These are phyloP conservation scores for Lagria hirta DNA, from an alignment of 2,888 invertebrate genomes.

Conservation along the genomic window DNA sequence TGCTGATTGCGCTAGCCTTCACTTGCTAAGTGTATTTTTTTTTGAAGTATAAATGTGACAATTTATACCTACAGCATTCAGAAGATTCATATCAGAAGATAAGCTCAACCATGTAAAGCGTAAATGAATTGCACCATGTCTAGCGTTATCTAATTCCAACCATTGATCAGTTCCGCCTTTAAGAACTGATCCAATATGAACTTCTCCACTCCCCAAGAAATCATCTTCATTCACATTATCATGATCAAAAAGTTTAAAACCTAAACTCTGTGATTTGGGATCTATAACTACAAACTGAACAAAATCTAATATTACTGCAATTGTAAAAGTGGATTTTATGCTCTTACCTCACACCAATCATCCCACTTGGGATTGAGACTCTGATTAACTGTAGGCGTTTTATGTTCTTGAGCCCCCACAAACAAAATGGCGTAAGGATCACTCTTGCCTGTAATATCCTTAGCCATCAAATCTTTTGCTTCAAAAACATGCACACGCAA, in stretches of 20 bases:
- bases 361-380: constrained; percentile 95
- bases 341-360: constrained; percentile 89
- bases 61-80: constrained; percentile 66
- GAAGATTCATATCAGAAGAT: constrained; percentile 65
- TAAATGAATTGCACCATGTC: constrained; percentile 87
- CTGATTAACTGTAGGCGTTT: constrained; percentile 88
- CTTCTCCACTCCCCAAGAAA: constrained; percentile 66
- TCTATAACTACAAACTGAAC: constrained; percentile 46
- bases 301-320: background rate
- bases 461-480: constrained; percentile 91
- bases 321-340: constrained; percentile 4
- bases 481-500: constrained; percentile 89
- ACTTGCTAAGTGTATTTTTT: too few species aligned
- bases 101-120: constrained; percentile 86
- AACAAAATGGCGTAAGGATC: constrained; percentile 91
- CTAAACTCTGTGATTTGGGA: constrained; percentile 42
- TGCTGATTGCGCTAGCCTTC: too few species aligned
- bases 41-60: too few species aligned
- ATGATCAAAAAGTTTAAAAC: constrained; percentile 44
- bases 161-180: constrained; percentile 42
- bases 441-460: constrained; percentile 91
- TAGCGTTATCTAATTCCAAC: constrained; percentile 85
- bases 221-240: constrained; percentile 44
- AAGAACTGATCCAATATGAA: constrained; percentile 39
- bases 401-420: constrained; percentile 89